A percentile compares a stretch with the other conserved stretches of the same genome.
phyloP scores from a whole-genome alignment of 2,888 invertebrate species.

The Aelia acuminata region DNA sequence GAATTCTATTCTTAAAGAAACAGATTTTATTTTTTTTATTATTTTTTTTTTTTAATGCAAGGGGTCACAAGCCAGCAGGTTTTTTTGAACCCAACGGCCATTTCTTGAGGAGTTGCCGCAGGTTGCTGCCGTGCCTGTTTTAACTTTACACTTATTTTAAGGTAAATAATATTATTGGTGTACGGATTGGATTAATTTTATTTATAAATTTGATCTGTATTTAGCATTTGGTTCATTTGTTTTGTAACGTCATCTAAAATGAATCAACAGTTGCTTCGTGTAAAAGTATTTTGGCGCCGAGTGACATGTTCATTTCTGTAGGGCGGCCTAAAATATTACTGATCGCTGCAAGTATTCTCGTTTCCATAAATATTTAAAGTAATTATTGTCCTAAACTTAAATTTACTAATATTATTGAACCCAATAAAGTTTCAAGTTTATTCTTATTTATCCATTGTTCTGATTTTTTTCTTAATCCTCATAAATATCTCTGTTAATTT shows the following conservation, averaged over 20 bases:
- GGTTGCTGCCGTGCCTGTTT: neutral
- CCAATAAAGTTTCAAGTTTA: neutral
- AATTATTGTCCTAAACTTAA: neutral
- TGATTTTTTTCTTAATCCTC: neutral
- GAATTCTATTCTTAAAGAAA: neutral
- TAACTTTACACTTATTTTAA: neutral
- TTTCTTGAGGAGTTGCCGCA: slow-evolving; percentile 36
- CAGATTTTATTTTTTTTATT: neutral
- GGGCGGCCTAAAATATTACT: neutral
- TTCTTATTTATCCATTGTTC: neutral
- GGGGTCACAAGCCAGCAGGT: neutral
- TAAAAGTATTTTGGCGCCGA: slow-evolving; percentile 18
- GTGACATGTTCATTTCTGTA: neutral
- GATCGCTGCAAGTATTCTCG: neutral
- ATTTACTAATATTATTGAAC: neutral
- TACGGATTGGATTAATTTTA: no score
- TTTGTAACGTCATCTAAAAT: neutral
- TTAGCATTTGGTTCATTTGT: neutral
- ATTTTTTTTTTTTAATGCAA: neutral
- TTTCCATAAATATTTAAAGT: neutral
- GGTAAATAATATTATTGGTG: slow-evolving; percentile 1
- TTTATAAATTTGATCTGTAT: neutral
- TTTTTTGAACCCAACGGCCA: slow-evolving; percentile 14
- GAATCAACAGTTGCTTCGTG: neutral
- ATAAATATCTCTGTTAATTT: neutral